These are phyloP conservation scores for Drosophila jambulina DNA, from an alignment of 1,140 invertebrate genomes.

Conservation along the genomic window DNA sequence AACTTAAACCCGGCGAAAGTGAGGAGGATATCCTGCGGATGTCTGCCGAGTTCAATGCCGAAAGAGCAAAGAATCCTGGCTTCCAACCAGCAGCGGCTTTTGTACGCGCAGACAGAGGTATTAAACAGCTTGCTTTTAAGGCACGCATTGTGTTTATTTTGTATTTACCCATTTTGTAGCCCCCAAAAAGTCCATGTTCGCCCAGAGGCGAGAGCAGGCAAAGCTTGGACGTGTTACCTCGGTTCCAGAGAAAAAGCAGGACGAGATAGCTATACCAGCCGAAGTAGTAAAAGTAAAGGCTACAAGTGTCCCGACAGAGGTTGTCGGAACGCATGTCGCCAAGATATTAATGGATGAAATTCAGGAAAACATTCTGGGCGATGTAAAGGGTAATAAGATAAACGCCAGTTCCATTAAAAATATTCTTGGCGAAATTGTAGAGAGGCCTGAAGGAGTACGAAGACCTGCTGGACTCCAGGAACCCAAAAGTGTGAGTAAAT, in stretches of 20 bases:
- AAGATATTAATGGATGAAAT: slow-evolving; percentile 70
- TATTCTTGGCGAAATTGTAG: slow-evolving; percentile 88
- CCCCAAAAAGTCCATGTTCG: slow-evolving; percentile 74
- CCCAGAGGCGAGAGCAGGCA: slow-evolving; percentile 61
- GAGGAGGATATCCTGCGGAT: slow-evolving; percentile 90
- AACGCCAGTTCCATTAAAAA: slow-evolving; percentile 68
- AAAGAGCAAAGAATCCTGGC: slow-evolving; percentile 85
- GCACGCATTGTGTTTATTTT: neutral
- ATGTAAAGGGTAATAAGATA: slow-evolving; percentile 51
- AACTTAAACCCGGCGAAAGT: slow-evolving; percentile 88
- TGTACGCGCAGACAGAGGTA: slow-evolving; percentile 86
- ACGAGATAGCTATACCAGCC: neutral
- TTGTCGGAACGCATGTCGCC: neutral
- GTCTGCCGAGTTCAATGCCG: slow-evolving; percentile 89
- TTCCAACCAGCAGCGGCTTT: slow-evolving; percentile 87
- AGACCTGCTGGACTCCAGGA: neutral
- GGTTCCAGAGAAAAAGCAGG: neutral
- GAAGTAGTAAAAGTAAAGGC: neutral
- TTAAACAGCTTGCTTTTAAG: slow-evolving; percentile 1
- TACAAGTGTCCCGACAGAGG: neutral
- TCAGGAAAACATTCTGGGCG: slow-evolving; percentile 75
- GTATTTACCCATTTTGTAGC: slow-evolving; percentile 20
- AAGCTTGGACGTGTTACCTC: slow-evolving; percentile 53
- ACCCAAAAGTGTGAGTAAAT: slow-evolving; percentile 10
- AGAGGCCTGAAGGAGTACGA: slow-evolving; percentile 72